These are phyloP conservation scores for Drosophila cognata DNA, from an alignment of 2,888 invertebrate species.

Conservation along the genomic window DNA sequence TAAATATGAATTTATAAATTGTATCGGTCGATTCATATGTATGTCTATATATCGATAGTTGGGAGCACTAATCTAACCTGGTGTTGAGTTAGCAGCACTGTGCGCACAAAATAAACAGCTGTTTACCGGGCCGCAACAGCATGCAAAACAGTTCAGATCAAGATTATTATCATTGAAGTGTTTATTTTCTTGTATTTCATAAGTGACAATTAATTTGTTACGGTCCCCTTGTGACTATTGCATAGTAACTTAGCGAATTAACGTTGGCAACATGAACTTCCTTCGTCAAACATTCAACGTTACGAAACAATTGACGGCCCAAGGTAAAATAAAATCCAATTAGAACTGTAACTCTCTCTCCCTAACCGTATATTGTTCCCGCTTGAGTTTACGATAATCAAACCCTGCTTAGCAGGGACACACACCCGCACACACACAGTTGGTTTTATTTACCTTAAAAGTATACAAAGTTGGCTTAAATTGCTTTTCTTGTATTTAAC, in stretches of 20 bases:
- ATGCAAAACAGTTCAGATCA: conserved; percentile 18
- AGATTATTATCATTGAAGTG: conserved; percentile 14
- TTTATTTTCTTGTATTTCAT: conserved; percentile 1
- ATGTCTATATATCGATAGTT: not conserved
- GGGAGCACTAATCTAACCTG: not conserved
- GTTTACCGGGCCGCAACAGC: conserved; percentile 31
- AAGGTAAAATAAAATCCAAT: conserved; percentile 61
- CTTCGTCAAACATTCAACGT: conserved; percentile 82
- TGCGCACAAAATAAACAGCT: conserved; percentile 31
- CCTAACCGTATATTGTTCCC: not conserved
- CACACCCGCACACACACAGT: not conserved
- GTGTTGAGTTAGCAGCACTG: conserved; percentile 30
- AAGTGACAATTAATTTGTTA: conserved; percentile 12
- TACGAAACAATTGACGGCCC: conserved; percentile 83
- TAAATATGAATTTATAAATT: not conserved
- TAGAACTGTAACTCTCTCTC: not conserved
- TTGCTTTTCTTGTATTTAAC: not conserved
- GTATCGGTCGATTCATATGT: not conserved
- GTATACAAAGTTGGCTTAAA: not conserved
- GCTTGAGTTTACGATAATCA: not conserved
- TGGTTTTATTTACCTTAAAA: not conserved
- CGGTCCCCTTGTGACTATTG: not conserved
- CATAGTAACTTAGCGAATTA: not conserved
- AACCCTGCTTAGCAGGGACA: conserved; percentile 2
- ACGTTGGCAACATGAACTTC: conserved; percentile 81